Percentiles rank a stretch among this genome's conserved stretches.
Conservation (phyloP, 1,140 invertebrate species). For the Thalassaphorura encarpata region DNA sequence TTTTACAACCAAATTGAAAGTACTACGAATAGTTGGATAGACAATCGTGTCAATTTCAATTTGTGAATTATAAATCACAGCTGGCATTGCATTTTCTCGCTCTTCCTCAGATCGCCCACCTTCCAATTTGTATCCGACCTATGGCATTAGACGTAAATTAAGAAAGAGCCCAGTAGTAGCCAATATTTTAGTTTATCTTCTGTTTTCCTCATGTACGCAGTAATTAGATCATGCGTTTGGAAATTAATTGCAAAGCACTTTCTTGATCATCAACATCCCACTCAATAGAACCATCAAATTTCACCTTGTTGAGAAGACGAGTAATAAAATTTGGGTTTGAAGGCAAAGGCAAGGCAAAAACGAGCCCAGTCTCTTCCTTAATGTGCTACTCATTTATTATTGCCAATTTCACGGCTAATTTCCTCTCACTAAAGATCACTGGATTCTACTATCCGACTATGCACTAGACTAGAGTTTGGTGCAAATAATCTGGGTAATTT, state of each 20-base stretch:
- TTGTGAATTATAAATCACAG: slow-evolving; percentile 11
- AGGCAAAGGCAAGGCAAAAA: too few species aligned
- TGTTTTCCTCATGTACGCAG: background rate
- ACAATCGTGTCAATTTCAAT: slow-evolving; percentile 23
- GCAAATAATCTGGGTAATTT: too few species aligned
- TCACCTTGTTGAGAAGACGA: too few species aligned
- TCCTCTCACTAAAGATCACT: too few species aligned
- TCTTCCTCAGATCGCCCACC: slow-evolving; percentile 26
- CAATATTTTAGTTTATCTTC: background rate
- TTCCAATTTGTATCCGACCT: slow-evolving; percentile 27
- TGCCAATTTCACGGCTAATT: slow-evolving; percentile 20
- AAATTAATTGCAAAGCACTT: too few species aligned
- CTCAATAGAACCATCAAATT: too few species aligned
- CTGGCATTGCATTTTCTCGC: slow-evolving; percentile 11
- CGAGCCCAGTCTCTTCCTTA: too few species aligned
- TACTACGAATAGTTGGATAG: slow-evolving; percentile 23
- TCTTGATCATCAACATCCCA: too few species aligned
- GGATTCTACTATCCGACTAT: too few species aligned
- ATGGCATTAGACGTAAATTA: background rate
- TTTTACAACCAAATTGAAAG: slow-evolving; percentile 13
- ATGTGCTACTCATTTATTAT: too few species aligned
- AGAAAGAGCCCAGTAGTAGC: background rate
- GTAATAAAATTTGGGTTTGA: too few species aligned
- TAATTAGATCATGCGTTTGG: background rate
- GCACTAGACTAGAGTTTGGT: too few species aligned